These are phyloP conservation scores for Medauroidea extradentata DNA, from an alignment of 1,140 invertebrate genomes.

Conservation along the genomic window DNA sequence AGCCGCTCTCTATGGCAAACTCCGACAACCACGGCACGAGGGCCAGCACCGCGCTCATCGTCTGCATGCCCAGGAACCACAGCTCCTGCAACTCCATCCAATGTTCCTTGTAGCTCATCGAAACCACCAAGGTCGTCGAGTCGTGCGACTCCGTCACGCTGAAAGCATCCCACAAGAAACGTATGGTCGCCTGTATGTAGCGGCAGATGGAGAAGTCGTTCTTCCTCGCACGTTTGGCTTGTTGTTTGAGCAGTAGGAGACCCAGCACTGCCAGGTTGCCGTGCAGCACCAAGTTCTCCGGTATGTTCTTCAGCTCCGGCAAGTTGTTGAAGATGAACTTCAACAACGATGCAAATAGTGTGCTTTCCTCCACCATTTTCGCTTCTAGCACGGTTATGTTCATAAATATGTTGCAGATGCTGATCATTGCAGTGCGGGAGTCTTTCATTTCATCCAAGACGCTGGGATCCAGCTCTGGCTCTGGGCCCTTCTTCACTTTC, in stretches of 20 bases:
- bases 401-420: conserved; percentile 87
- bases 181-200: conserved; percentile 80
- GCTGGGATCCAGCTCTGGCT: conserved; percentile 65
- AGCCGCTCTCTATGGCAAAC: conserved; percentile 88
- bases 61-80: conserved; percentile 93
- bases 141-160: conserved; percentile 82
- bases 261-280: conserved; percentile 81
- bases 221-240: conserved; percentile 72
- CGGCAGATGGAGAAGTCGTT: conserved; percentile 83
- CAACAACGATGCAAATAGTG: conserved; percentile 70
- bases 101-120: conserved; percentile 77
- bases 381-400: conserved; percentile 85
- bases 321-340: conserved; percentile 84
- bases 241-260: conserved; percentile 76
- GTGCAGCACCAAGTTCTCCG: conserved; percentile 76
- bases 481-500: conserved; percentile 66
- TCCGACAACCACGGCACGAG: conserved; percentile 84
- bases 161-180: conserved; percentile 90
- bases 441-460: conserved; percentile 76
- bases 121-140: conserved; percentile 70
- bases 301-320: conserved; percentile 76
- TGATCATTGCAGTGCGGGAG: conserved; percentile 75
- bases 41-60: conserved; percentile 72
- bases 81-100: conserved; percentile 87
- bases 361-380: conserved; percentile 70